Evolutionary conservation across 1,140 invertebrate genomes (phyloP), one percentile per base, ranked within the genome.

Genomic region (Zaprionus taronus): DNA sequence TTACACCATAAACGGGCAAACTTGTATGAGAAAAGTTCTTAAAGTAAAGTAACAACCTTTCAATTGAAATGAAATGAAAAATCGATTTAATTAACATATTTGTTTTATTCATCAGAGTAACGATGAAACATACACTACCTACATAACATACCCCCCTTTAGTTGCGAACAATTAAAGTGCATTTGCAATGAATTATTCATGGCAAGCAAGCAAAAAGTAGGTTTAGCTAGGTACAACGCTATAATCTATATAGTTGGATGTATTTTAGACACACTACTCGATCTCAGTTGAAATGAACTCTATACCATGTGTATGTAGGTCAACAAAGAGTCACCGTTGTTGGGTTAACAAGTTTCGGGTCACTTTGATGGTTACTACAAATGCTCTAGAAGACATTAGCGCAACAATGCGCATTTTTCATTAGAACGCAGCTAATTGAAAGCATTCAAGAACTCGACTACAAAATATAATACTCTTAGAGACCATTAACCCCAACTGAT

Each of bases 361-460:
- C 60, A 65, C 68, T 63, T 64, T 56, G 68, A 71, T 64, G 24
- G 24, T 26, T 26, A 24, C 38, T 38, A 22, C 20, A 15, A 51
- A 34, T 17, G n/a, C 36, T 15, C 1, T 38, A 47, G 41, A 28
- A 22, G 36, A 38, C 44, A 58, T 72, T 67, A 72, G 70, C 62
- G 26, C 15, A 51, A 31, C 31, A 34, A 38, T 63, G 60, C 62
- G n/a, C 64, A 68, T 68, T 68, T 26, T 68, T 73, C 57, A 73
- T 73, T 68, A 62, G 66, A 69, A n/a, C 38, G 61, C 12, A 62
- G 65, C 36, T 74, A 74, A 74, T 74, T 74, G 57, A 68, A 74
- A 47, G 11, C 36, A 56, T 31, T 58, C 31, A 38, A n/a, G 47
- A 22, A 14, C 9, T 34, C 31, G 2, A 34, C 20, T 22, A 51